A percentile compares a stretch with the other conserved stretches of the same genome.
These are phyloP conservation scores for Gadus macrocephalus DNA, from an alignment of 2,113 vertebrate genomes.

Conservation along the genomic window DNA sequence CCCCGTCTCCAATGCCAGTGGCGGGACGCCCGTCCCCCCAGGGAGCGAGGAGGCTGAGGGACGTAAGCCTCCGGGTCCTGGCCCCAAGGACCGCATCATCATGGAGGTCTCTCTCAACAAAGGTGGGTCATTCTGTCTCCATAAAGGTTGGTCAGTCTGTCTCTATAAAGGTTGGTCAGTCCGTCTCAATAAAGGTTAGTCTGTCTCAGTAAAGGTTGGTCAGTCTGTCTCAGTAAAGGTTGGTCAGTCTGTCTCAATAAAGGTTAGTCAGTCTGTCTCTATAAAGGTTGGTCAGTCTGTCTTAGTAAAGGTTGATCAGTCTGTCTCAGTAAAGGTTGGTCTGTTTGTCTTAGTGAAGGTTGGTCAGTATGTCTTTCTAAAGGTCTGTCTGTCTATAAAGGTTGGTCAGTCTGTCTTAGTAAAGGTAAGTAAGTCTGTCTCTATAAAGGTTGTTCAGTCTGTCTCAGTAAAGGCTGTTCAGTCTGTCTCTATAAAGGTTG, in stretches of 20 bases:
- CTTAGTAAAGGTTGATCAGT: no score
- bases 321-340: no score
- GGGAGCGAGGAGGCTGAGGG: constrained; percentile 72
- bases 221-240: not conserved
- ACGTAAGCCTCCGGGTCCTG: constrained; percentile 72
- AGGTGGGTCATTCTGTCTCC: constrained; percentile 84
- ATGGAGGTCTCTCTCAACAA: constrained; percentile 95
- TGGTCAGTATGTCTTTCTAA: no score
- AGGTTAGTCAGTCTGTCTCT: not conserved
- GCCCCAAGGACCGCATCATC: constrained; percentile 90
- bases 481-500: no score
- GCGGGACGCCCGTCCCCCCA: constrained; percentile 36
- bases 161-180: constrained; percentile 89
- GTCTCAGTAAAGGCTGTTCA: no score
- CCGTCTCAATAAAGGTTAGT: constrained; percentile 87
- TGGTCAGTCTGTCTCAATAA: not conserved
- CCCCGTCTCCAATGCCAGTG: constrained; percentile 78
- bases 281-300: no score
- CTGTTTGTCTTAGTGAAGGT: no score
- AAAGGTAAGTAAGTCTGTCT: no score
- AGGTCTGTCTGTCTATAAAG: no score
- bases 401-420: no score
- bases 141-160: constrained; percentile 86
- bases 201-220: not conserved
- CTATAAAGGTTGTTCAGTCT: no score